Evolutionary conservation across 2,888 invertebrate genomes (phyloP), one percentile per base, ranked within the genome.

Genomic region (Cheilosia urbana): DNA sequence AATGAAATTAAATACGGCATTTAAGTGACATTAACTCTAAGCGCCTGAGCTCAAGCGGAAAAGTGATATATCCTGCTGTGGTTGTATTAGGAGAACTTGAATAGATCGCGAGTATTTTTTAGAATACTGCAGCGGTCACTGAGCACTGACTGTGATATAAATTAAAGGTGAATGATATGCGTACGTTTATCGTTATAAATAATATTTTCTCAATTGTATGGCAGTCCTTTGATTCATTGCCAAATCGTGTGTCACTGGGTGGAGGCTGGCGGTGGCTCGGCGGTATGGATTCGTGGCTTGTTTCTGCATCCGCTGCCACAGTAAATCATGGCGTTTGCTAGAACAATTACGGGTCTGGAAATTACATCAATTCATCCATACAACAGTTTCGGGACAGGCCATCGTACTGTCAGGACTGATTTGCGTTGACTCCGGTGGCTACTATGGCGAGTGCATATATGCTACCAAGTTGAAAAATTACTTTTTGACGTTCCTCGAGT

Each of bases 391-490:
- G 21, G 60, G 27, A 17, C 47, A 11, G 45, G 37, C 37, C 27
- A 21, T 47, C 17, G 19, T 19, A 47, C 49, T 69, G 42, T 51
- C 19, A 13, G 60, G 15, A 21, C 21, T 49, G 47, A 72, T 72
- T 71, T 62, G 42, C 40, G 47, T 58, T 58, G 37, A 40, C 6
- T 47, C 17, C 19, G 45, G 17, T 17, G 34, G 1, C 24, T 2
- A 24, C 24, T 24, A n/a, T n/a, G 24, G 2, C 21, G 11, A 34
- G 13, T 57, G 45, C 21, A 53, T 66, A 42, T 19, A 21, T 53
- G 63, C 13, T 24, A 24, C 78, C 78, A 78, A 73, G 62, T 73
- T 83, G 83, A 83, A 83, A 83, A 83, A 83, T 83, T 68, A 45
- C 57, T 73, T 73, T 83, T 63, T 73, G 73, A 45, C 63, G 51